Evolutionary conservation across 2,113 vertebrate species (phyloP), one percentile per base, ranked within the genome.

Genomic region (Isurus oxyrinchus): DNA sequence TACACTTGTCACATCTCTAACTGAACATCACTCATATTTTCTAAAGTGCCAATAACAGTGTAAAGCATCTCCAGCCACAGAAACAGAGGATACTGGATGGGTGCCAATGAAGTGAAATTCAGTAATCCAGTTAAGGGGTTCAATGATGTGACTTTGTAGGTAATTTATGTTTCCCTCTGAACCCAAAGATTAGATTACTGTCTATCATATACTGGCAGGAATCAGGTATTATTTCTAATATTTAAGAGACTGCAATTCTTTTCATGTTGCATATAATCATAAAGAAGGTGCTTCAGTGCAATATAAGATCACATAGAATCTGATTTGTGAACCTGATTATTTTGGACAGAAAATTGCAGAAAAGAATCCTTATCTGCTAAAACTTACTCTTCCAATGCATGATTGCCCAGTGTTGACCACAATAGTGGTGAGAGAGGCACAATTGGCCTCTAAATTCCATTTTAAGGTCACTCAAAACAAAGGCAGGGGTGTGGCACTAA

Each of bases 41-140:
- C 59, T n/a, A 4, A 93, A 94, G 10, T 94, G 19, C 35, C 59
- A 94, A 40, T 40, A 40, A 2, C 59, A 63, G 90, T 27, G 13
- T 72, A 55, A 19, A 40, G 67, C 27, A 95, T 72, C 67, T 72
- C 63, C 61, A 67, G 40, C 5, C 8, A 66, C 55, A 31, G 4
- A 91, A 59, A 67, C 23, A 40, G 93, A 76, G 67, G 27, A 5
- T 53, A 49, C 4, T 72, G 94, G 66, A 31, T 27, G 8, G 44
- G 6, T 95, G 94, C 66, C 67, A 72, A 91, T 90, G 31, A 59
- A 21, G 1, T 72, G 14, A 3, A 95, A 95, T 35, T 53, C 66
- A 95, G 25, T 95, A 72, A 95, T 95, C 94, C 11, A 19, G n/a
- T 72, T 95, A 95, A 95, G 44, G 23, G 49, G 94, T 55, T 55